These are phyloP conservation scores for Hepsetus odoe DNA, from an alignment of 2,113 vertebrate species.

Conservation along the genomic window DNA sequence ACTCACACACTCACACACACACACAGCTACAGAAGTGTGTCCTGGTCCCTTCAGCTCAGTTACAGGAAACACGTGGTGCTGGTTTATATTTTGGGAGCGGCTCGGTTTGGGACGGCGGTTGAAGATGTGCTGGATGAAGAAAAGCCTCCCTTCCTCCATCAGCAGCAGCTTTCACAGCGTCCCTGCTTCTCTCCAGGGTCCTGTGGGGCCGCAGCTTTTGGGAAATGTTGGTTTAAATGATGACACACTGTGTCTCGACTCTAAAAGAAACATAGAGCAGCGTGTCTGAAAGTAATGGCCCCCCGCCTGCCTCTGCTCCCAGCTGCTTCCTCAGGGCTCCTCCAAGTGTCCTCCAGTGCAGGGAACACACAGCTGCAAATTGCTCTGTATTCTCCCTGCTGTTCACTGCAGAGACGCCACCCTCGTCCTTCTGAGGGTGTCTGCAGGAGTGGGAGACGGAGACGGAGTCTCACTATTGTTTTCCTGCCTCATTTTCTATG, in stretches of 20 bases:
- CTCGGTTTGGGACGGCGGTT: too few species aligned
- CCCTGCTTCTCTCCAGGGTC: neutral
- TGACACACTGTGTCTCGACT: neutral
- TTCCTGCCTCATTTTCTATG: conserved; percentile 21
- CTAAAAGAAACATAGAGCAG: neutral
- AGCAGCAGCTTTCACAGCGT: neutral
- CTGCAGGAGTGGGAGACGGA: neutral
- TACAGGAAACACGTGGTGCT: too few species aligned
- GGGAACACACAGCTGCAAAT: conserved; percentile 39
- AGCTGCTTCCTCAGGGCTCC: conserved; percentile 42
- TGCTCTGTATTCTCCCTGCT: conserved; percentile 49
- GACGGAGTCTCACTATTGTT: conserved; percentile 1
- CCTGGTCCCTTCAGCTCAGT: too few species aligned
- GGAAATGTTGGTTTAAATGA: conserved; percentile 9
- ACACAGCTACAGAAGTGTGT: too few species aligned
- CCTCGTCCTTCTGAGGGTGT: conserved; percentile 33
- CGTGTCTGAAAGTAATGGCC: conserved; percentile 25
- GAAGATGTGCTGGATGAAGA: too few species aligned
- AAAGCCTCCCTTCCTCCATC: neutral
- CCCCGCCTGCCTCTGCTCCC: conserved; percentile 21
- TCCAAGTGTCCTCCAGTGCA: conserved; percentile 32
- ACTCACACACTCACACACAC: too few species aligned
- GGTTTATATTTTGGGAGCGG: too few species aligned
- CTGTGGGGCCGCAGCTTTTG: neutral
- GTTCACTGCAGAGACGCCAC: conserved; percentile 25